Conservation (phyloP, 2,113 vertebrate genomes). For the Dicaeum eximium region DNA sequence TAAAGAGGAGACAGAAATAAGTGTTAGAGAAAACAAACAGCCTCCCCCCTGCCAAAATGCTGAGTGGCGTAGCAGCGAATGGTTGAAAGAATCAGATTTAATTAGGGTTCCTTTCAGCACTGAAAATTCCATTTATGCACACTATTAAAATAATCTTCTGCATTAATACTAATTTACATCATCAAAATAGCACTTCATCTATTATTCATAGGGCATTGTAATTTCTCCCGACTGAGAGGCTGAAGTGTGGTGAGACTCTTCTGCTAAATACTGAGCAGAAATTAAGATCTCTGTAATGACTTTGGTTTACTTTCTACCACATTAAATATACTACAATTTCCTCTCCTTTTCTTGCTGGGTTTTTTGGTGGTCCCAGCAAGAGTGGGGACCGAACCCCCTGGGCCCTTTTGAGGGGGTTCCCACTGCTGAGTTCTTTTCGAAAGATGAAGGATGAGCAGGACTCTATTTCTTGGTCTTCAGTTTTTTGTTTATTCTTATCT, state of each 20-base stretch:
- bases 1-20: conserved; percentile 60
- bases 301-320: not conserved
- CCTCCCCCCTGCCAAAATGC: conserved; percentile 40
- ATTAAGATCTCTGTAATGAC: conserved; percentile 33
- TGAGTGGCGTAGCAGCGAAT: not conserved
- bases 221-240: conserved; percentile 42
- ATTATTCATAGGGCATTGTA: conserved; percentile 67
- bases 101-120: conserved; percentile 54
- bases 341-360: no score
- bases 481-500: no score
- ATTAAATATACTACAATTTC: not conserved
- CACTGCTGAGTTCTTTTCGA: no score
- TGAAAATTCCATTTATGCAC: conserved; percentile 61
- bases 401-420: no score
- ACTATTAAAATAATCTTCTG: conserved; percentile 64
- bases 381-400: no score
- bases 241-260: conserved; percentile 12
- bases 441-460: no score
- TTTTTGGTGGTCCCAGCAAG: no score
- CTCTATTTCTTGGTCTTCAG: no score
- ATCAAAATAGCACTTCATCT: conserved; percentile 67
- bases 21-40: conserved; percentile 46
- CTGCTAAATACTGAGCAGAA: conserved; percentile 31
- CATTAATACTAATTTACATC: conserved; percentile 69
- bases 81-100: conserved; percentile 62